Conservation (phyloP, 2,113 vertebrate genomes). For the Eptesicus fuscus region DNA sequence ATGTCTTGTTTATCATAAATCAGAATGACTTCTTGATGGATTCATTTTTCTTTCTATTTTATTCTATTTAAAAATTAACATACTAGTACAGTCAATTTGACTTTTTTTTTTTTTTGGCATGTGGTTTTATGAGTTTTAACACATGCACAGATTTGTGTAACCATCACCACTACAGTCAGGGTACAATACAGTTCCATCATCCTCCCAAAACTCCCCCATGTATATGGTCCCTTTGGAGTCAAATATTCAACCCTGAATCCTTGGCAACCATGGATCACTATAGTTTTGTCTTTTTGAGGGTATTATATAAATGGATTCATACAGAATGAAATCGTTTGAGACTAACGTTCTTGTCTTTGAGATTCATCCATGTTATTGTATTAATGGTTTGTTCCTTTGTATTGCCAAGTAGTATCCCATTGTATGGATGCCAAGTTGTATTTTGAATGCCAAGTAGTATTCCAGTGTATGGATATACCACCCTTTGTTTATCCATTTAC, state of each 20-base stretch:
- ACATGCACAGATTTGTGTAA: not conserved
- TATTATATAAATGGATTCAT: not conserved
- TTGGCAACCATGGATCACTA: not conserved
- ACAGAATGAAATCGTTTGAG: not conserved
- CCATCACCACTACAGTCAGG: not conserved
- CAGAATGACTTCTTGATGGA: slow-evolving; percentile 2
- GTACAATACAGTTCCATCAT: not conserved
- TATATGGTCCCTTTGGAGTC: not conserved
- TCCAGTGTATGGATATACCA: not conserved
- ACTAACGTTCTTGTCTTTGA: not conserved
- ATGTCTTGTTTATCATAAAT: not conserved
- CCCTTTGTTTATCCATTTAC: not conserved
- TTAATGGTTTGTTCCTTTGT: not conserved
- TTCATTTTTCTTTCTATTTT: not conserved
- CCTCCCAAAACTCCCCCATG: not conserved
- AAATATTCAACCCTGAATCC: not conserved
- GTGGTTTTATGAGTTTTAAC: not conserved
- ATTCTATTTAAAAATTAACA: not conserved
- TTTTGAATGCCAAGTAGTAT: not conserved
- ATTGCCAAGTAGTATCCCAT: not conserved
- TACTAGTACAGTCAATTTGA: not conserved
- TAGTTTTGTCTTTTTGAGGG: not conserved
- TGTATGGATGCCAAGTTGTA: not conserved
- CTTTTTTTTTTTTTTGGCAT: not conserved
- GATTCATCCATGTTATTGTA: not conserved